Evolutionary conservation across 2,888 invertebrate species (phyloP), one percentile per base, ranked within the genome.

Genomic region (Drosophila nr. medialis): DNA sequence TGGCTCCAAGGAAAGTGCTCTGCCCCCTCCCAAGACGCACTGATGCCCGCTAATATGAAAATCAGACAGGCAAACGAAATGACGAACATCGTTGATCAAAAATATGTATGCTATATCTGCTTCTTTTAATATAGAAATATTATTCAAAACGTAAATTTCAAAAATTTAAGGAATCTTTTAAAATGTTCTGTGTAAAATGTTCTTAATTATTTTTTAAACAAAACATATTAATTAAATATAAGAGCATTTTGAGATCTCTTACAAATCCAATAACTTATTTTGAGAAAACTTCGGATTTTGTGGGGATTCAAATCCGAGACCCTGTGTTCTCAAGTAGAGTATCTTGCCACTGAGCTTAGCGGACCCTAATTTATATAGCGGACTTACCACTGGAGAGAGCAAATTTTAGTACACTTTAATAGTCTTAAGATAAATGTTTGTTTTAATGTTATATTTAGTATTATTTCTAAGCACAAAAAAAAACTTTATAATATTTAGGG

Each of bases 1-100:
- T 66, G 38, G 56, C 65, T 67, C 27, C 45, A 45, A 49, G 38
- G 30, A 45, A 30, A 27, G 38, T 38, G 13, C 13, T n/a, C 13
- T 13, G 2, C 27, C 11, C 11, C 27, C 51, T n/a, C 4, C 36
- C 29, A 24, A 4, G 21, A 8, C 1, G 30, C n/a, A 27, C 0
- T n/a, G 24, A 32, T 24, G 45, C 32, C 34, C 18, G 7, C 13
- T 8, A 36, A 30, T 45, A 30, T 24, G 29, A 30, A 34, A 40
- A 24, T 15, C 42, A 15, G 15, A 4, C 24, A 15, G 45, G 7
- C 45, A 15, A 7, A 11, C 21, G 2, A 21, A 21, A 24, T 21
- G 45, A 45, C 45, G 13, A 7, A 7, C 7, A 21, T 45, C 7
- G 21, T 45, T 21, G 7, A 24, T 45, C 7, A 24, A 8, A 45